Evolutionary conservation across 2,113 vertebrate species (phyloP), one percentile per base, ranked within the genome.

Genomic region (Prolemur simus): DNA sequence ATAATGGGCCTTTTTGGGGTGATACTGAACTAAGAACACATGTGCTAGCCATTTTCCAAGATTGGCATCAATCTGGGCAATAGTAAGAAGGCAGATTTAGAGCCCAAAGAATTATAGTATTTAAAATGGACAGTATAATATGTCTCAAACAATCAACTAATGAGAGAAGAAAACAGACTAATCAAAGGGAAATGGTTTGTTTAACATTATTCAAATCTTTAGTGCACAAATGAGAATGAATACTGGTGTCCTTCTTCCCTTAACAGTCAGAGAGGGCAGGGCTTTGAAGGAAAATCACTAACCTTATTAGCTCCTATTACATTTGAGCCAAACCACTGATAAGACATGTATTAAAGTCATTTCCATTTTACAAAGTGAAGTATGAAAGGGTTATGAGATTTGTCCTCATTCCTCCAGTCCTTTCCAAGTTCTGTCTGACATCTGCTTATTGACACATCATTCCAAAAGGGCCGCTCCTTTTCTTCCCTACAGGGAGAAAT

Each of bases 281-380:
- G 11, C 58, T 92, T 84, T 49, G 58, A 80, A 68, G 14, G 73
- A 83, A 91, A 90, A 80, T 83, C 32, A 74, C 64, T 32, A 34
- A 52, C 25, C 13, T 49, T 60, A 63, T 85, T 42, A 73, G 32
- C 9, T 91, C 15, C 6, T 56, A 23, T 21, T 29, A 45, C 11
- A 34, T 45, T 42, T 89, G 37, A 76, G 54, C 17, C 5, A 20
- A 66, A 69, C 63, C 32, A 37, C 32, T 12, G 54, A 39, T n/a
- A 47, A 71, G 6, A 17, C 29, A 3, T 64, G 4, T 5, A 6
- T 76, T 37, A 37, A 18, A 58, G 21, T 56, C 25, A 29, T 89
- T 69, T 91, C 21, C 23, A 34, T 71, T 37, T 84, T 45, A 7
- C 42, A 47, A 32, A 92, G 34, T 4, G 34, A 84, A 88, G 29